Evolutionary conservation across 2,888 invertebrate genomes (phyloP), one percentile per base, ranked within the genome.

Genomic region (Hemaris fuciformis): DNA sequence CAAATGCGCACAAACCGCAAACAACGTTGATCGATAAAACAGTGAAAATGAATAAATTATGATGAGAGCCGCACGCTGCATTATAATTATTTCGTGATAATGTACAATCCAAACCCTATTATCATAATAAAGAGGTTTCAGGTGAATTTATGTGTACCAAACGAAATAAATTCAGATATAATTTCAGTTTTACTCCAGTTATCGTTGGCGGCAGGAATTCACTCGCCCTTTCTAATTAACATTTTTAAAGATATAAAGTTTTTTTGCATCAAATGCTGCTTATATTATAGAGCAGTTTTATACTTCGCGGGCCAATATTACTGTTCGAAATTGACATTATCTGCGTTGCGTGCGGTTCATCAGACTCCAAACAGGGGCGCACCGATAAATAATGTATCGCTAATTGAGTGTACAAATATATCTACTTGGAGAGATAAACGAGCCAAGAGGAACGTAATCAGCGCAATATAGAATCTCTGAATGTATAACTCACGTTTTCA

Each of bases 401-500:
- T 23, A 46, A 25, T 48, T 48, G 22, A 48, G 48, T 48, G 38
- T 38, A n/a, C 43, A 45, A 45, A 45, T 48, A 48, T 25, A 23
- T 25, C 48, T 25, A 23, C 7, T 15, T 25, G 15, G 48, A n/a
- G n/a, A 48, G 25, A 48, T 23, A 48, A 48, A n/a, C 23, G n/a
- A 23, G 7, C 10, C 25, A 13, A n/a, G n/a, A 10, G 10, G 2
- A 2, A 34, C 2, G 10, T 34, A 8, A 3, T 34, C 34, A 8
- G 13, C 34, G 34, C 13, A 34, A 34, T n/a, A n/a, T 38, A 43
- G 18, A 18, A 10, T 22, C 23, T 38, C 10, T 6, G 48, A 2
- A 53, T 0, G 61, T 15, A 15, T 31, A 75, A 96, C 98, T 97
- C 93, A 99, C 99, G 93, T 99, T 99, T 93, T 99, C 99, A 93